Evolutionary conservation across 2,797 vertebrate species (phyloP), one percentile per base, ranked within the genome.

Genomic region (Emydoidea blandingii): DNA sequence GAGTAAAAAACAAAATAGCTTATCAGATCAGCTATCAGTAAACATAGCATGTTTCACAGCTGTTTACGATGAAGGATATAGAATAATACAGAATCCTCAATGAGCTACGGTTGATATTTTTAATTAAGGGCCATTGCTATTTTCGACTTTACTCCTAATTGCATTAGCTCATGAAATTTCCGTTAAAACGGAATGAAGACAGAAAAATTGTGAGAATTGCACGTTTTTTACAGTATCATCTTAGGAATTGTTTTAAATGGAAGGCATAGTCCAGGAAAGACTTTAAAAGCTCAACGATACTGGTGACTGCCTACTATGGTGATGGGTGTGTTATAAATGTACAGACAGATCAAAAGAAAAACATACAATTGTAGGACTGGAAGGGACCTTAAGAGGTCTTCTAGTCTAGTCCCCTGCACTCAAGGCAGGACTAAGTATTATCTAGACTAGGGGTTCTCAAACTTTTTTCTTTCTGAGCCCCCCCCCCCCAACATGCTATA

Each of bases 11-110:
- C 59, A 81, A 54, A 85, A 87, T 79, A 11, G 87, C 12, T 68
- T 54, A 52, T n/a, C 74, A 68, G 62, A 74, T 29, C 53, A 88
- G 34, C 56, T 56, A 34, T 52, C 19, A 25, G 27, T n/a, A 82
- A 81, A 31, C 37, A 94, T 4, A 91, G 37, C 92, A 79, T 59
- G 4, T 59, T 96, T 93, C 52, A 95, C 27, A 85, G 68, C 44
- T 88, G 52, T 37, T 95, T 87, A 49, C 83, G n/a, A 37, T 53
- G 52, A 85, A 89, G n/a, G 89, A 78, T 1, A 2, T 31, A 87
- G 47, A 94, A 87, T 57, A 82, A 88, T 76, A 52, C 5, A 79
- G 88, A 91, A 76, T 16, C 16, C 27, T 41, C 83, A 78, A n/a
- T 81, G 34, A 85, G 44, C 10, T 29, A 86, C 29, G 23, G 34